Evolutionary conservation across 2,888 invertebrate species (phyloP).

Genomic region (Amblyjoppa proteus): DNA sequence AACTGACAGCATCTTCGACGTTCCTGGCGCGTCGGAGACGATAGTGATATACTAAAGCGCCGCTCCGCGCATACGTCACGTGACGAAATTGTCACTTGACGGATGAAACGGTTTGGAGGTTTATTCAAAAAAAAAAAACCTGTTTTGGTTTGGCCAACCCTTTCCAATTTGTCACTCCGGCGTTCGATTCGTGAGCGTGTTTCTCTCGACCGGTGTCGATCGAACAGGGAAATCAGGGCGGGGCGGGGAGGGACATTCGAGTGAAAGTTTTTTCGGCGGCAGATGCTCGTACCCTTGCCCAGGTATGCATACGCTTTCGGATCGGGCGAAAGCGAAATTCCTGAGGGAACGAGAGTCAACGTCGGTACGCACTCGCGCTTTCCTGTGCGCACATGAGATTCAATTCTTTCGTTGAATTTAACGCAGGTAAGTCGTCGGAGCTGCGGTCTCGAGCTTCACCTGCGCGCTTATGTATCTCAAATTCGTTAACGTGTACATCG

Average conservation of each 20-base stretch:
- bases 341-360: slow-evolving; percentile 5
- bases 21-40: not conserved
- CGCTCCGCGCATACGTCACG: not conserved
- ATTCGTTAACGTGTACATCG: slow-evolving; percentile 28
- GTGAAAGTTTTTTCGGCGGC: slow-evolving; percentile 42
- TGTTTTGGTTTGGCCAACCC: not conserved
- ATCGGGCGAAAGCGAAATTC: slow-evolving; percentile 1
- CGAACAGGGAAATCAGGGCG: slow-evolving; percentile 22
- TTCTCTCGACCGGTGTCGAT: not conserved
- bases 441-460: not conserved
- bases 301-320: not conserved
- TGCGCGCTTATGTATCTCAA: not conserved
- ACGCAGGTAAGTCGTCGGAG: not conserved
- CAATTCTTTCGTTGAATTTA: not conserved
- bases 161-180: not conserved
- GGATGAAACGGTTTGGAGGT: not conserved
- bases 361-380: not conserved
- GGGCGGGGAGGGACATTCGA: not conserved
- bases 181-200: not conserved
- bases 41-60: not conserved
- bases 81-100: not conserved
- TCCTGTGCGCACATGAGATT: not conserved
- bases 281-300: not conserved
- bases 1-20: slow-evolving; percentile 1
- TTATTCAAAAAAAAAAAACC: not conserved